These are phyloP conservation scores for Microctonus aethiopoides DNA, from an alignment of 2,888 invertebrate species.

Conservation along the genomic window DNA sequence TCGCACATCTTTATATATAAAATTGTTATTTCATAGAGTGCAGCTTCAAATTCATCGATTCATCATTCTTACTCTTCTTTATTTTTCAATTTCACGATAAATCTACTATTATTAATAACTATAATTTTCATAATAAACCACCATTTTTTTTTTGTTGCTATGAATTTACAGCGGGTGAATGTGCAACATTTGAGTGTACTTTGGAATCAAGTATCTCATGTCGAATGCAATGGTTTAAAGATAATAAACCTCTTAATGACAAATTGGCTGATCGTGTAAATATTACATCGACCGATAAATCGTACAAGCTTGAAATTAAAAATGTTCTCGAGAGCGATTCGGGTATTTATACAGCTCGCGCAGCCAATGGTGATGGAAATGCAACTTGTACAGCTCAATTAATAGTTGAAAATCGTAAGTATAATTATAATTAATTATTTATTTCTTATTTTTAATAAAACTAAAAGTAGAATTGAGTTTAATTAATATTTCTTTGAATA, in stretches of 20 bases:
- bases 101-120: background rate
- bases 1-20: too few species aligned
- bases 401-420: conserved; percentile 85
- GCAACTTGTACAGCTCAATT: conserved; percentile 89
- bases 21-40: conserved; percentile 32
- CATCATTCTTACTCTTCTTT: background rate
- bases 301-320: conserved; percentile 78
- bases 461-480: background rate
- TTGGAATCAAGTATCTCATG: conserved; percentile 72
- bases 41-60: conserved; percentile 38
- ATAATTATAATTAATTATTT: background rate
- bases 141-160: conserved; percentile 33
- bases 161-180: conserved; percentile 78
- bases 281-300: conserved; percentile 71
- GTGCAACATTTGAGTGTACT: conserved; percentile 83
- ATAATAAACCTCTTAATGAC: conserved; percentile 84
- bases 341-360: conserved; percentile 92
- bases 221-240: conserved; percentile 85
- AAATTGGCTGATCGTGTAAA: conserved; percentile 80
- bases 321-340: conserved; percentile 82
- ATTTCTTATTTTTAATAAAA: background rate
- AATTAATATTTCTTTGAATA: conserved; percentile 25
- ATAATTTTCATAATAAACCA: conserved; percentile 18
- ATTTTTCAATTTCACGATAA: background rate
- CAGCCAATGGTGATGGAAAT: conserved; percentile 83